These are phyloP conservation scores for Neoascia interrupta DNA, from an alignment of 2,888 invertebrate genomes.

Conservation along the genomic window DNA sequence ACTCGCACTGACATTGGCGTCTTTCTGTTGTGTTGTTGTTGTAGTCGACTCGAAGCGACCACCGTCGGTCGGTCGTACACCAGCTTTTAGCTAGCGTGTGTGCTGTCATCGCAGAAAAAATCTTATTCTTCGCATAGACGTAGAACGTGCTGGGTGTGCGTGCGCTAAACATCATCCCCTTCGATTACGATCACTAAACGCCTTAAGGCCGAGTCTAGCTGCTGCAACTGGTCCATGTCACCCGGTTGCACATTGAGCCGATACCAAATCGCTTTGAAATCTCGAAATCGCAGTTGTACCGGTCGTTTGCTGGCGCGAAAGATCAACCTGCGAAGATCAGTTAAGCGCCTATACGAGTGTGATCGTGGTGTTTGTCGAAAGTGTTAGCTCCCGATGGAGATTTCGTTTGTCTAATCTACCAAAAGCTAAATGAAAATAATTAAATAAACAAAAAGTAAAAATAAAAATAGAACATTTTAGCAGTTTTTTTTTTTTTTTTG, in stretches of 20 bases:
- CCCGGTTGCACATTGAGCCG: conserved; percentile 34
- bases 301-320: conserved; percentile 50
- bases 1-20: conserved; percentile 42
- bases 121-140: conserved; percentile 53
- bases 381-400: conserved; percentile 34
- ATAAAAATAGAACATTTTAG: conserved; percentile 50
- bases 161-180: conserved; percentile 25
- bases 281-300: conserved; percentile 31
- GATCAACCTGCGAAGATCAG: conserved; percentile 26
- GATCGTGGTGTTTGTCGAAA: conserved; percentile 24
- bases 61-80: conserved; percentile 47
- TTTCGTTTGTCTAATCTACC: conserved; percentile 34
- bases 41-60: conserved; percentile 60
- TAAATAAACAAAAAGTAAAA: conserved; percentile 22
- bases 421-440: conserved; percentile 17
- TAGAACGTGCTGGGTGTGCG: conserved; percentile 54
- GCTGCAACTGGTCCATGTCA: conserved; percentile 5
- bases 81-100: conserved; percentile 17
- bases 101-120: conserved; percentile 28
- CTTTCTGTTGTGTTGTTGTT: conserved; percentile 23
- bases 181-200: conserved; percentile 27
- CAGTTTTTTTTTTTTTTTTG: conserved; percentile 10
- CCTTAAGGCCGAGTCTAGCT: background rate
- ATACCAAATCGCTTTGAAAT: conserved; percentile 24
- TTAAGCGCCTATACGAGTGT: background rate